A percentile compares a stretch with the other conserved stretches of the same genome.
phyloP scores from a whole-genome alignment of 2,888 invertebrate species.

The Agrotis clavis region DNA sequence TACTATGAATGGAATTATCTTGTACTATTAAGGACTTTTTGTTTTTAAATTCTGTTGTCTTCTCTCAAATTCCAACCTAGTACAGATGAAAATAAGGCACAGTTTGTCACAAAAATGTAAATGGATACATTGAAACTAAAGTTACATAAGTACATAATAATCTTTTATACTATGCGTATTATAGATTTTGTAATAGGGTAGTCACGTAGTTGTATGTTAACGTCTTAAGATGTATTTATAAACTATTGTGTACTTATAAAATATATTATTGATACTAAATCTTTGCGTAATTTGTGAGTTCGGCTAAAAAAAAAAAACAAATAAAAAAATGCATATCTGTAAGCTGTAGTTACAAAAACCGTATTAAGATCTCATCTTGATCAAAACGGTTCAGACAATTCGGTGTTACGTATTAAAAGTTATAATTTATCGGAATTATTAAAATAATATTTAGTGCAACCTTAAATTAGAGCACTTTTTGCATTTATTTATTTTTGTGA shows the following conservation, averaged over 20 bases:
- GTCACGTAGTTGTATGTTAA: slow-evolving; percentile 75
- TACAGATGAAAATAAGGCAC: slow-evolving; percentile 35
- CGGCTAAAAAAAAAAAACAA: neutral
- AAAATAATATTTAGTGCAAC: too few relatives aligned
- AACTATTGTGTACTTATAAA: slow-evolving; percentile 52
- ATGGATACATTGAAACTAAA: slow-evolving; percentile 59
- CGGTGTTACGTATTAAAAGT: too few relatives aligned
- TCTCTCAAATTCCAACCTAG: neutral
- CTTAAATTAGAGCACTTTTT: too few relatives aligned
- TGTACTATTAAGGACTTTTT: too few relatives aligned
- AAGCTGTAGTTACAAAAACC: slow-evolving; percentile 5
- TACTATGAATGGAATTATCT: too few relatives aligned
- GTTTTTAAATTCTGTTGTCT: too few relatives aligned
- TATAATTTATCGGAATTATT: too few relatives aligned
- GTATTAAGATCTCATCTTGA: neutral
- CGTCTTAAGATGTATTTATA: slow-evolving; percentile 63
- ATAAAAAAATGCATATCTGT: slow-evolving; percentile 7
- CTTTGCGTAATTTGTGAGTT: slow-evolving; percentile 40
- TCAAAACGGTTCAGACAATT: neutral
- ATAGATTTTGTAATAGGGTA: slow-evolving; percentile 83
- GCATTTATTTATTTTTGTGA: too few relatives aligned
- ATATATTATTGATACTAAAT: slow-evolving; percentile 21
- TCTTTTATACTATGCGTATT: slow-evolving; percentile 82
- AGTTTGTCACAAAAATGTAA: slow-evolving; percentile 59
- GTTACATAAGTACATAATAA: slow-evolving; percentile 72